Percentiles rank a stretch among this genome's conserved stretches.
These are phyloP conservation scores for Tricholauxania praeusta DNA, from an alignment of 2,888 invertebrate genomes.

Conservation along the genomic window DNA sequence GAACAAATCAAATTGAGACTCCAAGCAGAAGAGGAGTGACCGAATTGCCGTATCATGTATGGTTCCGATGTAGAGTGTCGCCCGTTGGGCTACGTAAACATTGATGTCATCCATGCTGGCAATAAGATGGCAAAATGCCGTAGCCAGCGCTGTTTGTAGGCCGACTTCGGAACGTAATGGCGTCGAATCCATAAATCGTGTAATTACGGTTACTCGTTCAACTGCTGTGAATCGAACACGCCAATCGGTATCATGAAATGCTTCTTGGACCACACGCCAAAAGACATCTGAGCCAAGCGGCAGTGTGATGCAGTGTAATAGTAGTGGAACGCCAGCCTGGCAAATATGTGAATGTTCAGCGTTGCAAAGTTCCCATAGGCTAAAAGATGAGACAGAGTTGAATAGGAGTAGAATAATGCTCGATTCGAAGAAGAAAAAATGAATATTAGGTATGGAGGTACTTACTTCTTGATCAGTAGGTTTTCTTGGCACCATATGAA, in stretches of 20 bases:
- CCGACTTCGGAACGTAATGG: constrained; percentile 85
- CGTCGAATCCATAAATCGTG: constrained; percentile 91
- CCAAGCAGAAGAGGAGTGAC: constrained; percentile 92
- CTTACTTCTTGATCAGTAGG: constrained; percentile 90
- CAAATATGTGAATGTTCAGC: constrained; percentile 95
- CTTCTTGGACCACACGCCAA: constrained; percentile 94
- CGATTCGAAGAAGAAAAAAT: not conserved
- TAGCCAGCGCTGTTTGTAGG: constrained; percentile 93
- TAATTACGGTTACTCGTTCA: constrained; percentile 93
- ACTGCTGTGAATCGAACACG: constrained; percentile 92
- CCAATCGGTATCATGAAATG: constrained; percentile 93
- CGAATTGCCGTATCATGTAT: constrained; percentile 90
- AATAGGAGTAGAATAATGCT: not conserved
- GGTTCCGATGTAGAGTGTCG: constrained; percentile 92
- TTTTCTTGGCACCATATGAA: constrained; percentile 98
- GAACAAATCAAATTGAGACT: constrained; percentile 97
- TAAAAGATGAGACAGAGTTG: constrained; percentile 61
- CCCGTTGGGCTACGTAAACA: constrained; percentile 93
- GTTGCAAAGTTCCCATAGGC: constrained; percentile 93
- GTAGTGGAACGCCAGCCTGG: constrained; percentile 89
- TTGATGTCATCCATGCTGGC: constrained; percentile 96
- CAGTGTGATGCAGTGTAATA: constrained; percentile 94
- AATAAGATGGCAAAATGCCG: constrained; percentile 96
- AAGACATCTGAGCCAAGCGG: constrained; percentile 95
- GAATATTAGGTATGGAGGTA: constrained; percentile 31